Base-by-base conservation (phyloP, 1,140 invertebrate genomes). In the Drosophila repletoides region DNA sequence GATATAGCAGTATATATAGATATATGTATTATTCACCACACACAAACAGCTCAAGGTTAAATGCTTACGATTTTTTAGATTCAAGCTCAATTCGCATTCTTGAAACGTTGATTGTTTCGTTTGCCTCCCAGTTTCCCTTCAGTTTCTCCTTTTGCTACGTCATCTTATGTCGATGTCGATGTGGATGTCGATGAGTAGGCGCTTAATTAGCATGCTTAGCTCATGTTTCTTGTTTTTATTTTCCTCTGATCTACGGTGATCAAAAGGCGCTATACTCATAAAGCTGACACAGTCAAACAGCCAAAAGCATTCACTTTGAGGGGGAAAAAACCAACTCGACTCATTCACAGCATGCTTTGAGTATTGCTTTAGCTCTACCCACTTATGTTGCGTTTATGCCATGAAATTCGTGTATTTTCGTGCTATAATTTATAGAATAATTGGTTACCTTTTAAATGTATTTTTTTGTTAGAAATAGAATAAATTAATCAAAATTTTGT, bases 11-110 rank as follows among this genome's bases (percentile, higher is more conserved):
- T n/a, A n/a, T n/a, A n/a, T n/a, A n/a, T n/a, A n/a, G n/a, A n/a
- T n/a, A n/a, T n/a, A n/a, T n/a, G n/a, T 22, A 31, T 38, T 12
- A 65, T 24, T 28, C 43, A 58, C 41, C 17, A 22, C 22, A 29
- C 22, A 61, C 58, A 49, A 24, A 43, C 5, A 14, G 19, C 29
- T 40, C 76, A 79, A 79, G 76, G 76, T 79, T 61, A 70, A 24
- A 29, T 52, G 68, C 34, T 59, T 72, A 29, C 14, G 59, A 68
- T 61, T 60, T 55, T 69, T 76, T 52, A 53, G 81, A 69, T 83
- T 83, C 77, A 81, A 81, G 76, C 72, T 81, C 77, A 76, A 76
- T 64, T 81, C 77, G 53, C 53, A 72, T 81, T 81, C 77, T 76
- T 49, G 22, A 40, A 38, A 53, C 59, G 21, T 41, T 24, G 26